These are phyloP conservation scores for Teleogryllus occipitalis DNA, from an alignment of 1,140 invertebrate species.

Conservation along the genomic window DNA sequence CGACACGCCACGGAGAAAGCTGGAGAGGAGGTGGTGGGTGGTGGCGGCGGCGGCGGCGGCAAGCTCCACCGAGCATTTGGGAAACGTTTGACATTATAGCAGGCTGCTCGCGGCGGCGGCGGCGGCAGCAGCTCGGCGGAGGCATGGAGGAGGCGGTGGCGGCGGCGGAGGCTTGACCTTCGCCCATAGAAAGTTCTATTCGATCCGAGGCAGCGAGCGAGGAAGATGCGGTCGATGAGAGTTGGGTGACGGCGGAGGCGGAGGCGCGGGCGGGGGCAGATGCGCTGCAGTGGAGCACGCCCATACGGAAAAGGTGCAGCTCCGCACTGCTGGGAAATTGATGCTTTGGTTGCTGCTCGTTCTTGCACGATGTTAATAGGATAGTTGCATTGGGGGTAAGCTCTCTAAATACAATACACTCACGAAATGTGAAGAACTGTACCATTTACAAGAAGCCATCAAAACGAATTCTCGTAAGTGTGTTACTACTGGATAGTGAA, in stretches of 20 bases:
- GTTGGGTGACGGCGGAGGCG: neutral
- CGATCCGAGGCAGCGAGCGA: neutral
- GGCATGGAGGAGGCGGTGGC: too few relatives aligned
- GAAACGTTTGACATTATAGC: neutral
- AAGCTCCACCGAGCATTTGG: neutral
- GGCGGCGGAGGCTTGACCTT: neutral
- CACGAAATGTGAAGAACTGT: too few relatives aligned
- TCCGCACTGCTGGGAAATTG: neutral
- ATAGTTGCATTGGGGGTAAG: too few relatives aligned
- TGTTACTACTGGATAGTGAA: too few relatives aligned
- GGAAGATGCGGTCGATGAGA: neutral
- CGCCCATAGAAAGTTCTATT: slow-evolving; percentile 4
- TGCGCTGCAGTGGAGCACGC: neutral
- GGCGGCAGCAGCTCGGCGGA: too few relatives aligned
- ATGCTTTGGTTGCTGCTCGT: neutral
- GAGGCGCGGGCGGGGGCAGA: neutral
- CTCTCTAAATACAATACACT: too few relatives aligned
- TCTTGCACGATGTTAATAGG: neutral
- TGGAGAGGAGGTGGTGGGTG: neutral
- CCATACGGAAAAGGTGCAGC: too few relatives aligned
- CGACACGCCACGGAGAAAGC: neutral
- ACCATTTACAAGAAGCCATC: too few relatives aligned
- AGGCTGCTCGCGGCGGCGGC: neutral
- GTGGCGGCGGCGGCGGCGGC: too few relatives aligned
- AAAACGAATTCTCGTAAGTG: too few relatives aligned